Evolutionary conservation across 2,797 vertebrate species (phyloP).

Genomic region (Philypnodon macrostomus): DNA sequence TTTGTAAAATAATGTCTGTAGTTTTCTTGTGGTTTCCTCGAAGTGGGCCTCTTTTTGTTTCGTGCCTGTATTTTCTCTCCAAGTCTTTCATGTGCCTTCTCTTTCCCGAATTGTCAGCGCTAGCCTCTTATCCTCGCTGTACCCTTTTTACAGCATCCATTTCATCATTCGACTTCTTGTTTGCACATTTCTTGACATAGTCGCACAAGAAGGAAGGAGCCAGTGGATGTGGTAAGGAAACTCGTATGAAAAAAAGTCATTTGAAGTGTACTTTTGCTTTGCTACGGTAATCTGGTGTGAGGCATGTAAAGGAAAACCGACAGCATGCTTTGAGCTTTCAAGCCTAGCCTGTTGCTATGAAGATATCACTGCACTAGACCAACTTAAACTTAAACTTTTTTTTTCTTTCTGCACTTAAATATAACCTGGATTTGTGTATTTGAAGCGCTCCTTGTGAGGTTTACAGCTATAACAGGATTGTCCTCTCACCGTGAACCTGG

Average conservation of each 20-base stretch:
- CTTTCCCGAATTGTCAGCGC: slow-evolving; percentile 26
- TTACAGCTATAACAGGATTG: background rate
- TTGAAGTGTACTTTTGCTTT: slow-evolving; percentile 53
- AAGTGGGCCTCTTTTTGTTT: slow-evolving; percentile 29
- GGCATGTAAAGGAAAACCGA: slow-evolving; percentile 40
- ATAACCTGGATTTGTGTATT: too few species aligned
- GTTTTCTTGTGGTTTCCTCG: slow-evolving; percentile 38
- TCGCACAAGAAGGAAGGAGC: slow-evolving; percentile 30
- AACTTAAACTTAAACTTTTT: slow-evolving; percentile 71
- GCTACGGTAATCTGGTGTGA: slow-evolving; percentile 32
- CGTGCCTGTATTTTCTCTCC: slow-evolving; percentile 33
- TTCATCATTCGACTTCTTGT: slow-evolving; percentile 32
- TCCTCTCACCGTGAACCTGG: slow-evolving; percentile 93
- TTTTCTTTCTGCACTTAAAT: background rate
- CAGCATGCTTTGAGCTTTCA: too few species aligned
- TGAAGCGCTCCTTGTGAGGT: background rate
- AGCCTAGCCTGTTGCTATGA: slow-evolving; percentile 76
- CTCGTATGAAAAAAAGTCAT: slow-evolving; percentile 51
- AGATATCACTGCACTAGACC: slow-evolving; percentile 86
- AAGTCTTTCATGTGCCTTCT: slow-evolving; percentile 38
- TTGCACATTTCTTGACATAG: slow-evolving; percentile 20
- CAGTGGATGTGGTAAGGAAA: slow-evolving; percentile 28
- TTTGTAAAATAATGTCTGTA: slow-evolving; percentile 49
- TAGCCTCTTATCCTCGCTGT: slow-evolving; percentile 31
- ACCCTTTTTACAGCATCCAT: slow-evolving; percentile 31